Conservation (phyloP, 2,888 invertebrate species). For the Trachelus iudaicus region DNA sequence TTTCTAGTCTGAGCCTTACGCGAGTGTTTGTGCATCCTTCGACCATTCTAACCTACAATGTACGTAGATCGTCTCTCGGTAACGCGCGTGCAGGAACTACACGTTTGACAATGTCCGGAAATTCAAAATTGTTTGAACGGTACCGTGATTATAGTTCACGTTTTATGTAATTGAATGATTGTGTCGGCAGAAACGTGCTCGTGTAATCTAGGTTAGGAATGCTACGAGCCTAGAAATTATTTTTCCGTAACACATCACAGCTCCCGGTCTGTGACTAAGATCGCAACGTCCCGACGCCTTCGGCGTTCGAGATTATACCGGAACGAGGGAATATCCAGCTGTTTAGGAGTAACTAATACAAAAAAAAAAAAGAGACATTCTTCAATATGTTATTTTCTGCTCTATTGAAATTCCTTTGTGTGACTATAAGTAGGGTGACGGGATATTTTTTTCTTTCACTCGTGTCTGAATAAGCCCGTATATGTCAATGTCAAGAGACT, state of each 20-base stretch:
- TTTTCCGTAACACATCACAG: background rate
- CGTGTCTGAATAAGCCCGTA: background rate
- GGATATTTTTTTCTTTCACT: background rate
- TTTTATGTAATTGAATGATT: background rate
- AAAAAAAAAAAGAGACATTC: background rate
- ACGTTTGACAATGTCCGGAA: background rate
- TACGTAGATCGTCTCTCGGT: background rate
- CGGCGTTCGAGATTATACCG: background rate
- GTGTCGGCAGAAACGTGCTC: background rate
- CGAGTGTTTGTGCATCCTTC: background rate
- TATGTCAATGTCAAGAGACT: background rate
- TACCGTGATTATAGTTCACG: background rate
- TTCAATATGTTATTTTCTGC: background rate
- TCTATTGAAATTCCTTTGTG: background rate
- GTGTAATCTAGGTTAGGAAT: background rate
- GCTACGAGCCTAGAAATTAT: background rate
- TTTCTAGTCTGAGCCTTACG: background rate
- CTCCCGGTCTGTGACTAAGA: background rate
- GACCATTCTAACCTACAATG: background rate
- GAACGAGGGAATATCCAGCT: background rate
- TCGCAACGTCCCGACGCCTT: background rate
- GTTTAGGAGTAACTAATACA: background rate
- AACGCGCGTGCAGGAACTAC: background rate
- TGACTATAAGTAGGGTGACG: background rate
- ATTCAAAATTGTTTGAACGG: background rate